Evolutionary conservation across 2,797 vertebrate species (phyloP), one percentile per base, ranked within the genome.

Genomic region (Falco novaeseelandiae): DNA sequence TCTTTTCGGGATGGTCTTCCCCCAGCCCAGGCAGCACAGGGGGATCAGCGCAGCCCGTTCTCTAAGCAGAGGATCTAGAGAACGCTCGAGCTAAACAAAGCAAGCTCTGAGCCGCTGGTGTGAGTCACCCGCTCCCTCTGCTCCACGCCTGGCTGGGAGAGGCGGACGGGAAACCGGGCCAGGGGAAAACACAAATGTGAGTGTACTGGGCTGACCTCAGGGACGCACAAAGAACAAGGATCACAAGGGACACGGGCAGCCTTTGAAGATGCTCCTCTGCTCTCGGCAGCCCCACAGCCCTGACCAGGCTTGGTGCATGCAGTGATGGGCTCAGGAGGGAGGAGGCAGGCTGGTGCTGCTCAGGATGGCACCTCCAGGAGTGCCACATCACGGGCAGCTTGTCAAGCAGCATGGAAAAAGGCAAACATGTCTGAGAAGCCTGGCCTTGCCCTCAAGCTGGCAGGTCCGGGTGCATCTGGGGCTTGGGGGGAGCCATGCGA

Each of bases 171-270:
- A 96, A 96, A 90, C 62, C 65, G 70, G 95, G 95, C 95, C 93
- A 95, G 89, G 84, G 89, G 71, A 96, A 96, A 96, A 96, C 91
- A 96, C 91, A 95, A 81, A 66, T 40, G 87, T 10, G 48, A 93
- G 92, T 91, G 93, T 54, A 94, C 91, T 86, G 92, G 79, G 91
- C 79, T 93, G 94, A 97, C 91, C 95, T 65, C 87, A 5, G 90
- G 73, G 91, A 95, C 8, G 9, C 57, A 46, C 76, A 40, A 13
- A 83, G 72, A 73, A 73, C 59, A 19, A 38, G 80, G 57, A 86
- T 12, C 77, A 59, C 81, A 14, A 40, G 67, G 52, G 48, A 77
- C 67, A 65, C 3, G 1, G 63, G 73, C 67, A 42, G 88, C 83
- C 84, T 95, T 74, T 66, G 92, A 90, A 93, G 94, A 92, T 59